These are phyloP conservation scores for Brachylomia viminalis DNA, from an alignment of 2,888 invertebrate species.

Conservation along the genomic window DNA sequence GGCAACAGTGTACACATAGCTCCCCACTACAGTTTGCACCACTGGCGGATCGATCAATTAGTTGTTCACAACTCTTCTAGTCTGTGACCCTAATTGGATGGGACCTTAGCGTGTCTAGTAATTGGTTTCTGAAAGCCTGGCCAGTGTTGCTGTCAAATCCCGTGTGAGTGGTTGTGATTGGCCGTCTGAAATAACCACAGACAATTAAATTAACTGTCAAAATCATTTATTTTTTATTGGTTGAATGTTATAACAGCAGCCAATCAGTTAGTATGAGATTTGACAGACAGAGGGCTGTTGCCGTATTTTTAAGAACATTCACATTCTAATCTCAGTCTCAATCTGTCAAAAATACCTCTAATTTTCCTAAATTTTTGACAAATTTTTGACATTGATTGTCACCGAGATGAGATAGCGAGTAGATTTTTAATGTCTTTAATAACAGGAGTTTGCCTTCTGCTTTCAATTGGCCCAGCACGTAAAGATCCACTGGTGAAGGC, in stretches of 20 bases:
- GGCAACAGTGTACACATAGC: slow-evolving; percentile 43
- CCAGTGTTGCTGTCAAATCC: slow-evolving; percentile 3
- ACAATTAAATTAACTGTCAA: slow-evolving; percentile 8
- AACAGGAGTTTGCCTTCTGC: neutral
- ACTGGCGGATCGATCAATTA: slow-evolving; percentile 58
- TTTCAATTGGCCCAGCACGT: neutral
- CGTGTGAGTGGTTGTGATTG: slow-evolving; percentile 6
- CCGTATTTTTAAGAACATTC: neutral
- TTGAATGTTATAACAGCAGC: neutral
- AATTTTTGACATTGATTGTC: neutral
- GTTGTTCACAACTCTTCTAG: slow-evolving; percentile 47
- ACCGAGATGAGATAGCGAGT: neutral
- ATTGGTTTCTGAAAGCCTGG: slow-evolving; percentile 38
- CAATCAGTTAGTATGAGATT: neutral
- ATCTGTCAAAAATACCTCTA: neutral
- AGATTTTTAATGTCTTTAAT: neutral
- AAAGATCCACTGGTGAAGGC: neutral
- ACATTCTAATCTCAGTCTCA: neutral
- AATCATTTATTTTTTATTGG: neutral
- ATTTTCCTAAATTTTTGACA: neutral
- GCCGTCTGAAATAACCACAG: neutral
- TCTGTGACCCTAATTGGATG: slow-evolving; percentile 50
- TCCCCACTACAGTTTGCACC: slow-evolving; percentile 18
- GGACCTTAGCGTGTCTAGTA: slow-evolving; percentile 32
- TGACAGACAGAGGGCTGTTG: neutral